phyloP scores from a whole-genome alignment of 1,140 invertebrate genomes.

The Drosophila varians region DNA sequence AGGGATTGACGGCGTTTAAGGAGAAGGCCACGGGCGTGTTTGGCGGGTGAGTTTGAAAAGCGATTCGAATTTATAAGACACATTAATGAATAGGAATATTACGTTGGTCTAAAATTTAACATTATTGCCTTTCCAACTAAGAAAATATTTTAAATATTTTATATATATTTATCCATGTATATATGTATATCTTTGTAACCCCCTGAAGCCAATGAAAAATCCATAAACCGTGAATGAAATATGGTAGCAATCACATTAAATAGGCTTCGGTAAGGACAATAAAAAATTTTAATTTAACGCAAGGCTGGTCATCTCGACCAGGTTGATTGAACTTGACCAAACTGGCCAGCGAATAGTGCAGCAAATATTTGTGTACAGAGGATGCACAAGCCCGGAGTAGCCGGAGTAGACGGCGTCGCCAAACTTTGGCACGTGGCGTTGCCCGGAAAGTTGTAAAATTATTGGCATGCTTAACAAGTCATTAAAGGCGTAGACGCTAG shows the following conservation, averaged over 20 bases:
- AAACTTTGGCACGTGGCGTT: slow-evolving; percentile 73
- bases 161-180: too few species aligned
- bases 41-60: slow-evolving; percentile 71
- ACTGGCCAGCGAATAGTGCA: not conserved
- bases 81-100: not conserved
- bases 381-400: slow-evolving; percentile 13
- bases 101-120: too few species aligned
- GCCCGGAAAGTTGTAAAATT: slow-evolving; percentile 71
- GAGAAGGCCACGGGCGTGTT: slow-evolving; percentile 80
- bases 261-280: slow-evolving; percentile 6
- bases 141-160: not conserved
- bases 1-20: slow-evolving; percentile 82
- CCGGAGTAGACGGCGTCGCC: slow-evolving; percentile 48
- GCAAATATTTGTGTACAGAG: slow-evolving; percentile 11
- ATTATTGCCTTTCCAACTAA: too few species aligned
- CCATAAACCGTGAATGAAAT: slow-evolving; percentile 57
- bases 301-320: slow-evolving; percentile 57
- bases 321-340: slow-evolving; percentile 69
- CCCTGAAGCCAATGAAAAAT: not conserved
- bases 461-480: slow-evolving; percentile 80
- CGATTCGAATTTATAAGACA: slow-evolving; percentile 31
- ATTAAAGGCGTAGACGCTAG: slow-evolving; percentile 44
- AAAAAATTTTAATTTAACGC: slow-evolving; percentile 83
- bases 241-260: slow-evolving; percentile 57
- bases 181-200: not conserved